Conservation (phyloP, 1,140 invertebrate species). For the Orchesella cincta region DNA sequence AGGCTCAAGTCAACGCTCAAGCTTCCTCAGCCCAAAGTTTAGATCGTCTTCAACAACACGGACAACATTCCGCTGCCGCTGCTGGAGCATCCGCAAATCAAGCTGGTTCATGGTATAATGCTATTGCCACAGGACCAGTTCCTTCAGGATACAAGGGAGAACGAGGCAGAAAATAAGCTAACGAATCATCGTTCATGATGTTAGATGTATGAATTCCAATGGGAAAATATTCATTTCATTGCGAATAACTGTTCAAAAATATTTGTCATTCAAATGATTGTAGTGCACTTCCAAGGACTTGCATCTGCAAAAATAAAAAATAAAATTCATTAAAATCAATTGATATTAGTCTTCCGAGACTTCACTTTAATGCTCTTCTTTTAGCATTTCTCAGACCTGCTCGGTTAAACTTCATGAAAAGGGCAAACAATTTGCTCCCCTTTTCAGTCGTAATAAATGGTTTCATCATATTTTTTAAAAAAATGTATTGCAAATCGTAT, state of each 20-base stretch:
- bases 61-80: slow-evolving; percentile 17
- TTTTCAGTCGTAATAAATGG: slow-evolving; percentile 24
- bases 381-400: slow-evolving; percentile 21
- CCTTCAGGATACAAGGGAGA: slow-evolving; percentile 21
- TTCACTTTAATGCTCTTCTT: too few relatives aligned
- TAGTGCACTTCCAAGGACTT: too few relatives aligned
- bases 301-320: too few relatives aligned
- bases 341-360: too few relatives aligned
- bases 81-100: slow-evolving; percentile 14
- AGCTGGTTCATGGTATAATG: slow-evolving; percentile 6
- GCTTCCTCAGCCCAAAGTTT: neutral
- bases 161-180: neutral
- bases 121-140: slow-evolving; percentile 24
- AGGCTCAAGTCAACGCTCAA: slow-evolving; percentile 12
- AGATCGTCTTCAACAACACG: slow-evolving; percentile 19
- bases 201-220: too few relatives aligned
- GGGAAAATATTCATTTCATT: too few relatives aligned
- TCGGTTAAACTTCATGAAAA: slow-evolving; percentile 10
- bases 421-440: slow-evolving; percentile 21
- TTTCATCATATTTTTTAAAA: too few relatives aligned
- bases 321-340: too few relatives aligned
- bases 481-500: too few relatives aligned
- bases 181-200: too few relatives aligned
- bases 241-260: too few relatives aligned
- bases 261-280: too few relatives aligned